Base-by-base conservation (phyloP, 2,888 invertebrate genomes). In the Polyommatus icarus region DNA sequence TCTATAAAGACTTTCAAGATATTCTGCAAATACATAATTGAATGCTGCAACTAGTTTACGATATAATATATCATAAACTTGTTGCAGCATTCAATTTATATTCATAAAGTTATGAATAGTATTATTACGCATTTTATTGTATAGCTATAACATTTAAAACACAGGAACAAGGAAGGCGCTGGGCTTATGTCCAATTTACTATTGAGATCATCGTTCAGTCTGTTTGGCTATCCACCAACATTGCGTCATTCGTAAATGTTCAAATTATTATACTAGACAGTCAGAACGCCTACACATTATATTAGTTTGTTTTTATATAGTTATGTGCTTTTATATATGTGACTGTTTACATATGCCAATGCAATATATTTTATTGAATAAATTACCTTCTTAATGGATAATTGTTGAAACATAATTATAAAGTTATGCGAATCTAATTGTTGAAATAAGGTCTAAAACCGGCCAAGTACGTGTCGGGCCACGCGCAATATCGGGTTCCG, bases 141-240 rank as follows among this genome's bases (percentile, higher is more conserved):
- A 20, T 59, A 59, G 59, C 20, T 59, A 59, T 59, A 12, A 24
- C 24, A 61, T 61, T 61, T 61, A 24, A 61, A 61, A 61, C 24
- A 12, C 61, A 61, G 61, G 24, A 61, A 61, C 4, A 10, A 24
- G 61, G 24, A 61, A 61, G 61, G 24, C 61, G 24, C 24, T 72
- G 36, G 72, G 72, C 71, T 72, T n/a, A 40, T 40, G 36, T n/a
- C 72, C 72, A 72, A 72, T 36, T 36, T 72, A 36, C 40, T 72
- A 4, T 72, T 40, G 72, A 72, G 72, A 72, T 72, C 72, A 72
- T 36, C 72, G n/a, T 72, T 40, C 29, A n/a, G 20, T 72, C 18
- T 72, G n/a, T 36, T 36, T 72, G 72, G 72, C 72, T 40, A 36
- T 40, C 40, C 36, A 72, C 72, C 72, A 72, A 72, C 40, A 32